Percentiles rank a stretch among this genome's conserved stretches.
phyloP scores from a whole-genome alignment of 2,797 vertebrate species.

The Crypturellus tataupa region DNA sequence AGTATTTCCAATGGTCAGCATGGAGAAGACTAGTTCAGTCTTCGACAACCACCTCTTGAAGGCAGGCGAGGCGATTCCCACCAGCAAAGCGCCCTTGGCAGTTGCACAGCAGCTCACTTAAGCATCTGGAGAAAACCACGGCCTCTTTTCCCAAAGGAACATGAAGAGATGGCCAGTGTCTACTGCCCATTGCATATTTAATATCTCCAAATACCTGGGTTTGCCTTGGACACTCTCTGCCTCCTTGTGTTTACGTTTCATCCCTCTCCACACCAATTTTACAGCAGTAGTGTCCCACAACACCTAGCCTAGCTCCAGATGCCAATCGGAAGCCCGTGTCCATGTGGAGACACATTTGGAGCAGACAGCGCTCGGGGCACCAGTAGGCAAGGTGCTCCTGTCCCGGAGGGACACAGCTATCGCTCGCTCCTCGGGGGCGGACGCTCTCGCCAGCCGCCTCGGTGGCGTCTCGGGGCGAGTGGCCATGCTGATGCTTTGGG shows the following conservation, averaged over 20 bases:
- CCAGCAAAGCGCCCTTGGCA: no score
- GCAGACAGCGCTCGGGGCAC: not conserved
- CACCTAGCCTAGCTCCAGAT: not conserved
- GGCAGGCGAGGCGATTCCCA: no score
- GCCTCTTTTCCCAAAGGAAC: not conserved
- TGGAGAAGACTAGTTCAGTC: no score
- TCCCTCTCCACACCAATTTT: no score
- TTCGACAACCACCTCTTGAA: no score
- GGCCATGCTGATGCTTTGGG: fast-evolving
- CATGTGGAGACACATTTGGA: fast-evolving
- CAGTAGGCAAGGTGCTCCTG: fast-evolving
- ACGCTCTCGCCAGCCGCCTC: not conserved
- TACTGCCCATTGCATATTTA: not conserved
- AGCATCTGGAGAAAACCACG: not conserved
- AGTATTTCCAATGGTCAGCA: no score
- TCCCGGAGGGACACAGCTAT: fast-evolving
- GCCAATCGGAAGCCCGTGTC: not conserved
- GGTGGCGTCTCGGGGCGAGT: not conserved
- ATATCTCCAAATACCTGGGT: not conserved
- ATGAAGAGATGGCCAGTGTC: not conserved
- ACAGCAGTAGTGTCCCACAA: not conserved
- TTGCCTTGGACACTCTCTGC: not conserved
- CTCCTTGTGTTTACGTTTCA: no score
- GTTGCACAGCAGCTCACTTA: no score
- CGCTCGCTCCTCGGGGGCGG: fast-evolving